phyloP scores from a whole-genome alignment of 2,888 invertebrate species.

The Polymixis flavicincta region DNA sequence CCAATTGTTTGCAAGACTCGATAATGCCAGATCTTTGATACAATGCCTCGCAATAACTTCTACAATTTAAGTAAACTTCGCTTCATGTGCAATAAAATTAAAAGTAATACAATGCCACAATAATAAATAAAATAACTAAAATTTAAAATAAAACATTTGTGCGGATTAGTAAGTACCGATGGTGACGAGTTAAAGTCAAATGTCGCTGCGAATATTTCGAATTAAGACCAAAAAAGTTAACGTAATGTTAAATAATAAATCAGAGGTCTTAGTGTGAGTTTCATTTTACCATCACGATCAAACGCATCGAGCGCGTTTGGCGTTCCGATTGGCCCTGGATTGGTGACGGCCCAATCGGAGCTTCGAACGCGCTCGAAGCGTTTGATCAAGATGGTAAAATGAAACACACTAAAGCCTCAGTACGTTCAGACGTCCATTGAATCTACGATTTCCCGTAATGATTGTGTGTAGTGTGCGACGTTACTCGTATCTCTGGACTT shows the following conservation, averaged over 20 bases:
- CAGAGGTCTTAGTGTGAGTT: too few species aligned
- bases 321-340: too few species aligned
- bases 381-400: too few species aligned
- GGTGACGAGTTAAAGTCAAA: slow-evolving; percentile 54
- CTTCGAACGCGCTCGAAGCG: too few species aligned
- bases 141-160: slow-evolving; percentile 81
- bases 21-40: slow-evolving; percentile 69
- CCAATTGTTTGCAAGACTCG: slow-evolving; percentile 64
- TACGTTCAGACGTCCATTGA: slow-evolving; percentile 41
- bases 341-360: too few species aligned
- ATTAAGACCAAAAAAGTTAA: slow-evolving; percentile 51
- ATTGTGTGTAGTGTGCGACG: neutral
- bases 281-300: too few species aligned
- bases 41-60: slow-evolving; percentile 64
- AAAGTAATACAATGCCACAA: slow-evolving; percentile 78
- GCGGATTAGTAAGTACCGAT: slow-evolving; percentile 87
- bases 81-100: slow-evolving; percentile 76
- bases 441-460: neutral
- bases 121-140: slow-evolving; percentile 82
- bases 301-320: too few species aligned
- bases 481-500: neutral
- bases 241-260: slow-evolving; percentile 26
- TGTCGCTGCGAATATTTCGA: slow-evolving; percentile 52
- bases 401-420: too few species aligned
- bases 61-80: slow-evolving; percentile 87